phyloP scores from a whole-genome alignment of 2,888 invertebrate genomes.

The Scaptomyza flava region DNA sequence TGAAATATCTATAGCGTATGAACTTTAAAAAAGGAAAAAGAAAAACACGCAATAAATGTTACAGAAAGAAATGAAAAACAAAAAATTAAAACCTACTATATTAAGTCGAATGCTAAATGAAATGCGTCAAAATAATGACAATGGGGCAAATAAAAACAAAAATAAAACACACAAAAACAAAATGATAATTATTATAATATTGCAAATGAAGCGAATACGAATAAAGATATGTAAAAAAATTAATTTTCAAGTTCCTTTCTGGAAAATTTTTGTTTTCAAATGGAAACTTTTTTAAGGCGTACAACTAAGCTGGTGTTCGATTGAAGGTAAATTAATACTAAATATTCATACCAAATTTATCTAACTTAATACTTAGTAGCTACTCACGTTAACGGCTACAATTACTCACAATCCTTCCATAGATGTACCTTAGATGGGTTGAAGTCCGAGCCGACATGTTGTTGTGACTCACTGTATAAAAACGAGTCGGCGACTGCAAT shows the following conservation, averaged over 20 bases:
- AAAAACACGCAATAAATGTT: constrained; percentile 74
- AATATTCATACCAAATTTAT: too few relatives aligned
- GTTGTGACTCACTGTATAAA: too few relatives aligned
- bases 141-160: constrained; percentile 27
- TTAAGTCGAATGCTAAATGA: constrained; percentile 80
- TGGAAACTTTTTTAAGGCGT: background rate
- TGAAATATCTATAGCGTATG: constrained; percentile 76
- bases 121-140: constrained; percentile 50
- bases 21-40: constrained; percentile 60
- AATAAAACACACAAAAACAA: constrained; percentile 59
- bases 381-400: too few relatives aligned
- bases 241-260: background rate
- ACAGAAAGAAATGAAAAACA: constrained; percentile 59
- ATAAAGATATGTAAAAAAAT: constrained; percentile 80
- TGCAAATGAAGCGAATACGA: constrained; percentile 78
- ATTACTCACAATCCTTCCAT: too few relatives aligned
- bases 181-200: constrained; percentile 77
- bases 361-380: too few relatives aligned
- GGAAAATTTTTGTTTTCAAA: background rate
- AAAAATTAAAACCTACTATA: constrained; percentile 64
- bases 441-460: too few relatives aligned
- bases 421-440: too few relatives aligned
- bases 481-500: too few relatives aligned
- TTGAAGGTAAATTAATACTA: background rate
- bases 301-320: background rate